Evolutionary conservation across 2,888 invertebrate species (phyloP).

Genomic region (Protodeltote pygarga): DNA sequence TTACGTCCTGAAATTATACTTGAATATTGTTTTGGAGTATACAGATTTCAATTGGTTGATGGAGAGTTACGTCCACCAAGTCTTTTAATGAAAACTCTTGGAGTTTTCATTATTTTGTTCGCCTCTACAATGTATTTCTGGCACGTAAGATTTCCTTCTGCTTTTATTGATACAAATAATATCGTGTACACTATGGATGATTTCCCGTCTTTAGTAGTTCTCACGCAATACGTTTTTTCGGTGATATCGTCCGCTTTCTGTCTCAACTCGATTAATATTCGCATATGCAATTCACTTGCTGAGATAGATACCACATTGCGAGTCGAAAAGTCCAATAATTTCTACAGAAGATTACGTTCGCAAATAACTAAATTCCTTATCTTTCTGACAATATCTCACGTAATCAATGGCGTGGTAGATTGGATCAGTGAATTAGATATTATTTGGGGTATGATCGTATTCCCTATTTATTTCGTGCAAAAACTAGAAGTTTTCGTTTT

Average conservation of each 20-base stretch:
- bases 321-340: slow-evolving; percentile 46
- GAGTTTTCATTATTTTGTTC: slow-evolving; percentile 11
- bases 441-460: slow-evolving; percentile 29
- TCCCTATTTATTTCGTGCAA: slow-evolving; percentile 55
- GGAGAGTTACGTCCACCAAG: slow-evolving; percentile 19
- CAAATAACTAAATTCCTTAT: slow-evolving; percentile 40
- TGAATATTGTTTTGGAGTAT: slow-evolving; percentile 26
- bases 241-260: slow-evolving; percentile 50
- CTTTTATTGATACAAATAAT: slow-evolving; percentile 18
- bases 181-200: slow-evolving; percentile 48
- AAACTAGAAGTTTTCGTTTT: slow-evolving; percentile 63
- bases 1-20: slow-evolving; percentile 22
- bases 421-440: slow-evolving; percentile 29
- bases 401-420: slow-evolving; percentile 41
- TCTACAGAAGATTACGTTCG: slow-evolving; percentile 50
- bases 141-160: background rate
- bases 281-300: slow-evolving; percentile 51
- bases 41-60: slow-evolving; percentile 20
- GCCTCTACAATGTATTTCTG: slow-evolving; percentile 14
- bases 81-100: slow-evolving; percentile 23
- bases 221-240: slow-evolving; percentile 57
- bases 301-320: slow-evolving; percentile 55
- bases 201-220: slow-evolving; percentile 51
- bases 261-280: slow-evolving; percentile 50
- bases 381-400: slow-evolving; percentile 40